Evolutionary conservation across 2,113 vertebrate genomes (phyloP).

Genomic region (Polypterus bichir): DNA sequence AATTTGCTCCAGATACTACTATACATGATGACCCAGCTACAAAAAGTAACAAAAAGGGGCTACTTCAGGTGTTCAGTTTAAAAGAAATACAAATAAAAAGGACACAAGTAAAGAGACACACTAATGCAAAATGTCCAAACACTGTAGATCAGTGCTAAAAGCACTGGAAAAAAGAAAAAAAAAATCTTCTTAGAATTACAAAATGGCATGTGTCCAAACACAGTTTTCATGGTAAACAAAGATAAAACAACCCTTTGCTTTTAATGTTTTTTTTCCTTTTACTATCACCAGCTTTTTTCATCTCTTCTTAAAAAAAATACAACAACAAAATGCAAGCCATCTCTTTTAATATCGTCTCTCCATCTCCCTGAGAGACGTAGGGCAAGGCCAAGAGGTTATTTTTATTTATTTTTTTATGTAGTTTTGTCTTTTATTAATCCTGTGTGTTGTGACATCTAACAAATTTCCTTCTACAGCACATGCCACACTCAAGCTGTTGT

Average conservation of each 20-base stretch:
- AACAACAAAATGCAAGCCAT: constrained; percentile 42
- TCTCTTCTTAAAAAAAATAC: constrained; percentile 39
- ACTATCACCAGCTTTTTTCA: constrained; percentile 16
- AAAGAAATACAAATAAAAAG: constrained; percentile 66
- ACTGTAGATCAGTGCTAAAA: constrained; percentile 57
- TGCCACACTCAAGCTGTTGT: constrained; percentile 68
- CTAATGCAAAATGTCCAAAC: constrained; percentile 61
- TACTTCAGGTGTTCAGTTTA: constrained; percentile 52
- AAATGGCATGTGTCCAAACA: constrained; percentile 27
- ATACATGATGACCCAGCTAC: constrained; percentile 44
- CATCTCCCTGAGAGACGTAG: constrained; percentile 59
- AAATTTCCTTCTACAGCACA: constrained; percentile 11
- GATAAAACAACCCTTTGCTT: constrained; percentile 16
- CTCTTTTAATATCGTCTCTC: constrained; percentile 40
- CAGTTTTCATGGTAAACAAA: constrained; percentile 24
- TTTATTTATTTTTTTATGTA: constrained; percentile 24
- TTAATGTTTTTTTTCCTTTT: constrained; percentile 1
- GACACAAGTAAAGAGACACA: constrained; percentile 73
- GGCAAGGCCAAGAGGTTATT: constrained; percentile 39
- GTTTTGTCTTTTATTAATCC: constrained; percentile 17
- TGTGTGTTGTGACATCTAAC: constrained; percentile 6
- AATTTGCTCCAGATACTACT: constrained; percentile 47
- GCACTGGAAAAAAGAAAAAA: constrained; percentile 57
- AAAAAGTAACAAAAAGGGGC: constrained; percentile 51
- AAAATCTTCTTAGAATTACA: constrained; percentile 42